Conservation (phyloP, 1,140 invertebrate genomes). For the Achroia grisella region DNA sequence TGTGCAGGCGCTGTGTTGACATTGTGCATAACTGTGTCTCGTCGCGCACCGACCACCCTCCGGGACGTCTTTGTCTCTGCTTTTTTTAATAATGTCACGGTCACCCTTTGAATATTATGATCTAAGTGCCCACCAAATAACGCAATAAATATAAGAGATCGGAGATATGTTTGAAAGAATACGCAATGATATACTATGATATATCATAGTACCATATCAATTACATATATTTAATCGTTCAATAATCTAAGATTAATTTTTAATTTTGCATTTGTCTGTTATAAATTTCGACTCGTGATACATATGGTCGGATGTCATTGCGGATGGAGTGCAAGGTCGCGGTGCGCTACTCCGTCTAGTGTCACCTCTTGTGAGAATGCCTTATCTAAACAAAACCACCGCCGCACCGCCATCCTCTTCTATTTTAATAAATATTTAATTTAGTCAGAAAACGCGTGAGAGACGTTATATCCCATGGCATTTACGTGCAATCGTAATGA, state of each 20-base stretch:
- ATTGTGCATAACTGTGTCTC: conserved; percentile 59
- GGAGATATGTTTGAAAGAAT: no score
- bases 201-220: not conserved
- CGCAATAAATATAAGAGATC: no score
- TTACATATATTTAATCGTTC: no score
- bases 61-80: conserved; percentile 14
- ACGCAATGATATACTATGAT: no score
- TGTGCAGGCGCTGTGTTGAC: conserved; percentile 47
- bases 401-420: conserved; percentile 11
- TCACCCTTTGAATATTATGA: no score
- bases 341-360: no score
- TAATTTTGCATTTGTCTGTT: no score
- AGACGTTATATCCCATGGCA: conserved; percentile 28
- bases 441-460: conserved; percentile 44
- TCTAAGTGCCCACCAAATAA: no score
- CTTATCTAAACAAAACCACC: conserved; percentile 52
- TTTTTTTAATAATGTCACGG: conserved; percentile 31
- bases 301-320: no score
- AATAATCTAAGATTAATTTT: no score
- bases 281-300: no score
- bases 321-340: no score
- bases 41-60: conserved; percentile 41
- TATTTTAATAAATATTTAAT: conserved; percentile 67
- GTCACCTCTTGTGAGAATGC: conserved; percentile 32
- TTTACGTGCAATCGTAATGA: conserved; percentile 46